Base-by-base conservation (phyloP, 92 coral and sea anemone species). In the Plumapathes pennacea region DNA sequence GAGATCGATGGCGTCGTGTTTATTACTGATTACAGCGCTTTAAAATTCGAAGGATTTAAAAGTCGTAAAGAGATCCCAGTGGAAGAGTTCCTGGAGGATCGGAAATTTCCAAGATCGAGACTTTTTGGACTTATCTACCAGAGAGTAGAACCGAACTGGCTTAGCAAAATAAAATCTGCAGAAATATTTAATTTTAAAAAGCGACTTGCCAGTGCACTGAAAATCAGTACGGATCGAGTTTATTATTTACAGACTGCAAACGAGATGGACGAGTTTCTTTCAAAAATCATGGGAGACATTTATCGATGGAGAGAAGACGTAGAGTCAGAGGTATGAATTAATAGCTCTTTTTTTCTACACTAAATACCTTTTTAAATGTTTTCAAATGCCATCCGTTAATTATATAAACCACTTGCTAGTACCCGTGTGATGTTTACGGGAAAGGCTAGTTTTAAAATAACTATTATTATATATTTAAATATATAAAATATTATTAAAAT, bases 171-270 rank as follows among this genome's bases (percentile, higher is more conserved):
- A 12, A 74, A 78, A 9, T 86, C 89, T 0, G 95, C 95, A n/a
- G 95, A 86, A 38, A 41, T 86, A 1, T 76, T 64, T 58, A 86
- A 86, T 76, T 86, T 86, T 32, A 86, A 47, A 48, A 86, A 86
- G 71, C 78, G 95, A 13, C 42, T 86, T 29, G 89, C 89, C 11
- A 48, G 48, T 29, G 81, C 71, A 25, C 45, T 86, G 33, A 46
- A 55, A 14, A 84, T 86, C 24, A 66, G 60, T 38, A 45, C 67
- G 46, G 60, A 38, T 0, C 64, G 57, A 53, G 69, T 86, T 5
- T 74, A 51, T 49, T 86, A 89, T 88, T 51, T 86, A 10, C 60
- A 70, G 27, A 29, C 50, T 34, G 47, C 31, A 27, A 57, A 75
- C 19, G 77, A 76, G 21, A 33, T 61, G 13, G 34, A 30, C 0